A percentile compares a stretch with the other conserved stretches of the same genome.
Conservation (phyloP, 92 coral and sea anemone species). For the Pocillopora grandis region DNA sequence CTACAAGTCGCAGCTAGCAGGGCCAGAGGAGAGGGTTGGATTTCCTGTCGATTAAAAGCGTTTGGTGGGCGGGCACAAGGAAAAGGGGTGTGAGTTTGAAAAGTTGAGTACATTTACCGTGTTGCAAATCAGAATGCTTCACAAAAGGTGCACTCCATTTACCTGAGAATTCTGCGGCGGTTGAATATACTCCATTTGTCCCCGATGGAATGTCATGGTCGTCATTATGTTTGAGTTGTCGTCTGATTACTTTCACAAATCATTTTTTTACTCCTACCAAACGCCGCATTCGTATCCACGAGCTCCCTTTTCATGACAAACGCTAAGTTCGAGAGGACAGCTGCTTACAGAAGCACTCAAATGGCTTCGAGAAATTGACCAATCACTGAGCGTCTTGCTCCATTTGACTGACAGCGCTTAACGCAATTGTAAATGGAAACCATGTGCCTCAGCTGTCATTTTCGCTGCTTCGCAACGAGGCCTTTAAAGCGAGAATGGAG, state of each 20-base stretch:
- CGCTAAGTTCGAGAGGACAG: constrained; percentile 82
- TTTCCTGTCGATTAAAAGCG: constrained; percentile 98
- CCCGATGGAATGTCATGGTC: constrained; percentile 73
- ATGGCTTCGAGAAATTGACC: constrained; percentile 65
- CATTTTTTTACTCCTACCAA: constrained; percentile 51
- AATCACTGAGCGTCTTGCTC: constrained; percentile 52
- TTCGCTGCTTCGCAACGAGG: constrained; percentile 1
- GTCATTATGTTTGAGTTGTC: constrained; percentile 61
- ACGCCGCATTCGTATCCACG: constrained; percentile 61
- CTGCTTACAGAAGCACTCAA: constrained; percentile 82
- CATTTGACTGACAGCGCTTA: constrained; percentile 69
- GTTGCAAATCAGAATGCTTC: constrained; percentile 68
- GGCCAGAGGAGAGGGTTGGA: constrained; percentile 99
- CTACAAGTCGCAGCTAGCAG: constrained; percentile 99
- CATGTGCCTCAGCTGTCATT: constrained; percentile 76
- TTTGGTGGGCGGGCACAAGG: constrained; percentile 99
- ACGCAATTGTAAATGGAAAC: constrained; percentile 51
- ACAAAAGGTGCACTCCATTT: constrained; percentile 22
- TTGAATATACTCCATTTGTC: constrained; percentile 84
- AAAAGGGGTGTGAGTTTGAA: constrained; percentile 79
- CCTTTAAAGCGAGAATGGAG: background rate
- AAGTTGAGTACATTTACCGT: constrained; percentile 64
- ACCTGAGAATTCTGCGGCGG: constrained; percentile 88
- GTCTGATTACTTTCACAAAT: constrained; percentile 43
- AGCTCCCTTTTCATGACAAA: constrained; percentile 82